phyloP scores from a whole-genome alignment of 2,113 vertebrate species.

The Oriolus oriolus region DNA sequence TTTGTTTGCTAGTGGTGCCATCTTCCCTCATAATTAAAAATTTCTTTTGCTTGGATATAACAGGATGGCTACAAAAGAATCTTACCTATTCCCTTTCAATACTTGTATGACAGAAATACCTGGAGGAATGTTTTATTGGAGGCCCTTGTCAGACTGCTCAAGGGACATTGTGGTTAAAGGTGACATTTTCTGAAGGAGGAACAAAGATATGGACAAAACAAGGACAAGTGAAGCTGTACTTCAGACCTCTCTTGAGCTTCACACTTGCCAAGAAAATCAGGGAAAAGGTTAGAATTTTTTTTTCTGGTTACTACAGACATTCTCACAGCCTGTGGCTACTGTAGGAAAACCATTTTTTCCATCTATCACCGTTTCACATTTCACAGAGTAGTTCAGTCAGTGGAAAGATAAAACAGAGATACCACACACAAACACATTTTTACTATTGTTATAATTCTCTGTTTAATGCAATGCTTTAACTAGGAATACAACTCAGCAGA shows the following conservation, averaged over 20 bases:
- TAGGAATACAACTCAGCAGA: constrained; percentile 50
- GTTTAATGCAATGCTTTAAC: constrained; percentile 39
- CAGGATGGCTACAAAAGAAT: background rate
- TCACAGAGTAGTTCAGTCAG: background rate
- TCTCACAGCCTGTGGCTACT: background rate
- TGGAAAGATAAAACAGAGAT: background rate
- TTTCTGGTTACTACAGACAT: background rate
- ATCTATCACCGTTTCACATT: background rate
- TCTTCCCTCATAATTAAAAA: background rate
- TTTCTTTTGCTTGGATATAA: background rate
- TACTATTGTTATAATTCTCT: constrained; percentile 48
- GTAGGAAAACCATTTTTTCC: background rate
- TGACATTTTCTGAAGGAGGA: background rate
- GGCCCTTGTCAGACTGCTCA: background rate
- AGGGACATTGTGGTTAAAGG: background rate
- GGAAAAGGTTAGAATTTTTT: background rate
- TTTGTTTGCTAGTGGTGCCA: background rate
- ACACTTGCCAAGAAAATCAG: background rate
- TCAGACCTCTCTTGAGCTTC: background rate
- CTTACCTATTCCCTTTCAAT: background rate
- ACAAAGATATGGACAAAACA: background rate
- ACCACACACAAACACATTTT: constrained; percentile 38
- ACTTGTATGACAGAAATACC: background rate
- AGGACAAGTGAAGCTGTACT: background rate
- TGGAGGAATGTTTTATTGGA: background rate